phyloP scores from a whole-genome alignment of 2,113 vertebrate species.

The Aptenodytes patagonicus region DNA sequence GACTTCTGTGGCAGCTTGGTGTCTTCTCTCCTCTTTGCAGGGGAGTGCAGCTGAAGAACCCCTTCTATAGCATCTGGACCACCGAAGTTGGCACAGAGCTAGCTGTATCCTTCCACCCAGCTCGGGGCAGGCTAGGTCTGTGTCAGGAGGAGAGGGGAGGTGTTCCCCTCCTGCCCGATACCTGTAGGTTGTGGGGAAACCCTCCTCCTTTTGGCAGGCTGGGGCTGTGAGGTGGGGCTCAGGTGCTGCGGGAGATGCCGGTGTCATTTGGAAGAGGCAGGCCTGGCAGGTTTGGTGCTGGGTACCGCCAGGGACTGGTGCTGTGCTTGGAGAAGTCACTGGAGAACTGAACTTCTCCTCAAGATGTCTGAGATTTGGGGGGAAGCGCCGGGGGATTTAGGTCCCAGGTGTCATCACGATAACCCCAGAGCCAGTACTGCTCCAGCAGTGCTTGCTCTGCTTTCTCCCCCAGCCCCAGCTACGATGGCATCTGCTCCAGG shows the following conservation, averaged over 20 bases:
- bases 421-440: not conserved
- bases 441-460: not conserved
- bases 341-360: not conserved
- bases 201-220: not conserved
- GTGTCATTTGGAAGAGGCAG: not conserved
- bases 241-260: not conserved
- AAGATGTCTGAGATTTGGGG: not conserved
- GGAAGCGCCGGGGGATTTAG: not conserved
- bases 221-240: not conserved
- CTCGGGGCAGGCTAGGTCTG: not conserved
- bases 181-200: not conserved
- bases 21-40: slow-evolving; percentile 67
- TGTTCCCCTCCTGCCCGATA: not conserved
- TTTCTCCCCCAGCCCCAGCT: not conserved
- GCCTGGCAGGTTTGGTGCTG: not conserved
- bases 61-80: slow-evolving; percentile 98
- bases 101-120: slow-evolving; percentile 87
- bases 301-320: not conserved
- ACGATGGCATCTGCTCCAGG: not conserved
- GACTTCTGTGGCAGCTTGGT: not conserved
- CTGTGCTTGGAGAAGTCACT: not conserved
- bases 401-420: not conserved
- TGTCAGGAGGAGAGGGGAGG: not conserved
- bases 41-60: slow-evolving; percentile 95
- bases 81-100: slow-evolving; percentile 91